These are phyloP conservation scores for Gallinago paraguaiae DNA, from an alignment of 2,113 vertebrate species.

Conservation along the genomic window DNA sequence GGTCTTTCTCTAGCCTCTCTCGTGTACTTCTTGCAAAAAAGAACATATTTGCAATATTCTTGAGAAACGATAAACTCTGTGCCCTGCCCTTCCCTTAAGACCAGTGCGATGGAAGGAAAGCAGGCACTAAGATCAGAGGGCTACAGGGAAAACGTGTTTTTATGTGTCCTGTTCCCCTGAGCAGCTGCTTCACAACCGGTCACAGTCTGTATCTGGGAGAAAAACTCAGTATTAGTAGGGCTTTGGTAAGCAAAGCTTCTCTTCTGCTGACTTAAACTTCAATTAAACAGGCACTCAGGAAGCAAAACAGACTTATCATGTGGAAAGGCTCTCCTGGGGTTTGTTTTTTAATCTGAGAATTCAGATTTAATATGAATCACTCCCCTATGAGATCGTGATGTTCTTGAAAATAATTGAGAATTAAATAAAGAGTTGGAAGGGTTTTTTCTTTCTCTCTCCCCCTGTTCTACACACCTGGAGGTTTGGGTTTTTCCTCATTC, in stretches of 20 bases:
- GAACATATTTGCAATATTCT: background rate
- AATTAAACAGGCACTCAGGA: conserved; percentile 1
- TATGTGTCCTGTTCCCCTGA: background rate
- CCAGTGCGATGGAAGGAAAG: background rate
- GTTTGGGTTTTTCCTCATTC: background rate
- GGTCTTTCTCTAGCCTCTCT: background rate
- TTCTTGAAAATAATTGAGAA: conserved; percentile 28
- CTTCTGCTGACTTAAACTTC: background rate
- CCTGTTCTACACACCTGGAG: background rate
- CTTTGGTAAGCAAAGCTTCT: background rate
- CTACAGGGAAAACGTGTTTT: background rate
- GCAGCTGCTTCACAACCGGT: background rate
- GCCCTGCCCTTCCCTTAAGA: background rate
- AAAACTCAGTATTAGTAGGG: background rate
- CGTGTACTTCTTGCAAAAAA: background rate
- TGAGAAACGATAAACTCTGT: background rate
- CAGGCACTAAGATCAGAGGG: background rate
- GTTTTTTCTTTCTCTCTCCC: background rate
- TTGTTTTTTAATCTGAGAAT: conserved; percentile 24
- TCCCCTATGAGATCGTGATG: background rate
- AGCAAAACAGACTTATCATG: background rate
- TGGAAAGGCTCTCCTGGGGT: background rate
- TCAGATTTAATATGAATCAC: conserved; percentile 6
- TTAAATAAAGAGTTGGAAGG: background rate
- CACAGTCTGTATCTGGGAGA: background rate